Conservation (phyloP, 1,140 invertebrate species). For the Trachelipus rathkii region DNA sequence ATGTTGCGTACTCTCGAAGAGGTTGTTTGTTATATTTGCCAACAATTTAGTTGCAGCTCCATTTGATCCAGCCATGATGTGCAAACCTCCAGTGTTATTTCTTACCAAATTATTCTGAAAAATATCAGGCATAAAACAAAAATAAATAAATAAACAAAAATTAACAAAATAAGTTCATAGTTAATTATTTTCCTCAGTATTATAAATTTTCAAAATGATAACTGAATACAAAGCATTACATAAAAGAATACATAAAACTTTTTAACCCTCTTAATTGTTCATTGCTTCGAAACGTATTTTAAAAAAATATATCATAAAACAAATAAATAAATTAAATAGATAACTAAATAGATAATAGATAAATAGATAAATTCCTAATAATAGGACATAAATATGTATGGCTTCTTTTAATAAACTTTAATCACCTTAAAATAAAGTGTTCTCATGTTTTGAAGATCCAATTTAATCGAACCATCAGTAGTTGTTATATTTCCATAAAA, state of each 20-base stretch:
- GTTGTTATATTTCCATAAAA: slow-evolving; percentile 94
- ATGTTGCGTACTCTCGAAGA: slow-evolving; percentile 56
- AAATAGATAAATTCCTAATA: not conserved
- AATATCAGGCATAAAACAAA: slow-evolving; percentile 12
- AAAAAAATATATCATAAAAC: too few relatives aligned
- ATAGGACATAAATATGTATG: slow-evolving; percentile 24
- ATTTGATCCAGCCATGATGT: slow-evolving; percentile 79
- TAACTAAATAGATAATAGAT: too few relatives aligned
- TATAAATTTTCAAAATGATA: too few relatives aligned
- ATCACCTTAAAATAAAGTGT: slow-evolving; percentile 76
- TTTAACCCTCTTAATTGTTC: too few relatives aligned
- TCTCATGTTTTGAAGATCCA: slow-evolving; percentile 93
- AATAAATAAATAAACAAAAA: too few relatives aligned
- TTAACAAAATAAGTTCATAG: too few relatives aligned
- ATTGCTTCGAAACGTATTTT: too few relatives aligned
- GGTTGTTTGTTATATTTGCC: slow-evolving; percentile 55
- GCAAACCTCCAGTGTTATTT: slow-evolving; percentile 82
- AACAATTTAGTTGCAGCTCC: slow-evolving; percentile 53
- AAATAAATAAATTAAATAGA: too few relatives aligned
- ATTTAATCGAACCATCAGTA: slow-evolving; percentile 70
- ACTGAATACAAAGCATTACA: too few relatives aligned
- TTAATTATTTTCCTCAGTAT: too few relatives aligned
- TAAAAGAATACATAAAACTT: too few relatives aligned
- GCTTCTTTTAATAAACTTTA: not conserved
- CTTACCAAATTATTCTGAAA: slow-evolving; percentile 78